Conservation (phyloP, 1,140 invertebrate genomes). For the Tenebrio molitor region DNA sequence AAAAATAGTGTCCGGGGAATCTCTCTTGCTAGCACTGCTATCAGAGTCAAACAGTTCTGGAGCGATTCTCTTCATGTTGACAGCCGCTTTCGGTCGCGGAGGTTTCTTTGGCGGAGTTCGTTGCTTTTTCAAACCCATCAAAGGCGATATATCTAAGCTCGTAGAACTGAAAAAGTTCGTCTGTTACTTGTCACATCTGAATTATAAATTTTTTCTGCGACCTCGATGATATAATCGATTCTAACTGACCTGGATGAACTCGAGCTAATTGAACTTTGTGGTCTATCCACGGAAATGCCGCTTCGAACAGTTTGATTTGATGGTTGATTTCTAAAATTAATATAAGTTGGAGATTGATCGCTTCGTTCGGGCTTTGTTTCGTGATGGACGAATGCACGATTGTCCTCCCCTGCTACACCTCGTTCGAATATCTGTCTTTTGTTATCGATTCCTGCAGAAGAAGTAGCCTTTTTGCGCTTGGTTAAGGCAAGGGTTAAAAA, state of each 20-base stretch:
- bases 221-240: neutral
- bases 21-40: slow-evolving; percentile 58
- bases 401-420: slow-evolving; percentile 51
- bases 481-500: slow-evolving; percentile 74
- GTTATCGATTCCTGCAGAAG: slow-evolving; percentile 49
- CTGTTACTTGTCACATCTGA: slow-evolving; percentile 9
- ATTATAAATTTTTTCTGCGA: slow-evolving; percentile 5
- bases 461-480: slow-evolving; percentile 69
- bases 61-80: slow-evolving; percentile 52
- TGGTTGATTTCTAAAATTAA: slow-evolving; percentile 60
- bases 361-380: slow-evolving; percentile 18
- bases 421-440: slow-evolving; percentile 59
- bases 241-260: slow-evolving; percentile 38
- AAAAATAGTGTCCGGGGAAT: slow-evolving; percentile 56
- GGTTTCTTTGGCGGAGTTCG: slow-evolving; percentile 56
- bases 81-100: slow-evolving; percentile 59
- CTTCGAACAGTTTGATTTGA: slow-evolving; percentile 56
- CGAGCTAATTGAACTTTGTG: slow-evolving; percentile 54
- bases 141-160: slow-evolving; percentile 64
- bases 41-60: slow-evolving; percentile 60
- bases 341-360: slow-evolving; percentile 61
- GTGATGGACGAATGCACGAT: slow-evolving; percentile 44
- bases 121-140: slow-evolving; percentile 60
- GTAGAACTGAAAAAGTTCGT: slow-evolving; percentile 52
- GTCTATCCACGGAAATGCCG: slow-evolving; percentile 46